Conservation (phyloP, 1,140 invertebrate species). For the Akabosia matsudoensis region DNA sequence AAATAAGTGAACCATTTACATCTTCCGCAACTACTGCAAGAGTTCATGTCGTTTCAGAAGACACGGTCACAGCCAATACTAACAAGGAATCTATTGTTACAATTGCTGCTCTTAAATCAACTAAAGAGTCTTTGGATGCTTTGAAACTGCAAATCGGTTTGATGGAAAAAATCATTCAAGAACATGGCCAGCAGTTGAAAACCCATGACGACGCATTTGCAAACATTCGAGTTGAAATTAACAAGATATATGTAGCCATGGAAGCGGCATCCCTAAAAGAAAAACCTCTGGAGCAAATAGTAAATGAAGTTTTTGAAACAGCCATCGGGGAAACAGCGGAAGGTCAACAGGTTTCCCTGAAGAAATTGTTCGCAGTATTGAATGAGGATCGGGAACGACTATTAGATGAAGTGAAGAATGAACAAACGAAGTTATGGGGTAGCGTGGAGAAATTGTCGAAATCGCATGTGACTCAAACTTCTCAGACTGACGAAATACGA, state of each 20-base stretch:
- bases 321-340: constrained; percentile 39
- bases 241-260: constrained; percentile 21
- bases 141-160: neutral
- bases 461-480: neutral
- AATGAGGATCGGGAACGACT: neutral
- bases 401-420: neutral
- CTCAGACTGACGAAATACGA: neutral
- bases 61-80: no score
- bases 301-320: constrained; percentile 46
- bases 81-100: neutral
- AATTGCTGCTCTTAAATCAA: neutral
- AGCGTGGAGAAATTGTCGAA: neutral
- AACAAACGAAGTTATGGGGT: neutral
- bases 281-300: constrained; percentile 40
- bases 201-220: neutral
- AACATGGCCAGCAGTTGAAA: neutral
- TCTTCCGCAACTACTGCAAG: no score
- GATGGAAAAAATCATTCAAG: neutral
- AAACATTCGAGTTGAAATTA: neutral
- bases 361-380: neutral
- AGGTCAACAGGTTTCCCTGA: neutral
- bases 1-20: no score
- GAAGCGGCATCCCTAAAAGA: constrained; percentile 26
- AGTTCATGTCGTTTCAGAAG: no score
- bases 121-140: neutral